phyloP scores from a whole-genome alignment of 2,888 invertebrate species.

The Aleiodes testaceus region DNA sequence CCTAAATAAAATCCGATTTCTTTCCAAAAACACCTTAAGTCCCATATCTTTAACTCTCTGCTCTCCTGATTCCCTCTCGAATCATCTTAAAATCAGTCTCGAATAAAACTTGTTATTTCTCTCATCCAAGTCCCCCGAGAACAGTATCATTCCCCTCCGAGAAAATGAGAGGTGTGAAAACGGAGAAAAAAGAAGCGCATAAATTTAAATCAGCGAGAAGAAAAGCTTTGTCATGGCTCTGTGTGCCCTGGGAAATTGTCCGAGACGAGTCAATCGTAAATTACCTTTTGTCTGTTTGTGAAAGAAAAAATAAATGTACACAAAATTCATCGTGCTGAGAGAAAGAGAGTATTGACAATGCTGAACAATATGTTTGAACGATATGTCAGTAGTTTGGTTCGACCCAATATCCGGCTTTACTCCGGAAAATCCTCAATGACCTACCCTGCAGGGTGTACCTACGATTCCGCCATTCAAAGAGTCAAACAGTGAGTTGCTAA shows the following conservation, averaged over 20 bases:
- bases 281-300: constrained; percentile 50
- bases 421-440: constrained; percentile 39
- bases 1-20: too few relatives aligned
- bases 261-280: constrained; percentile 56
- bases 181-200: constrained; percentile 13
- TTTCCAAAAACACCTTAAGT: too few relatives aligned
- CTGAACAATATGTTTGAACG: constrained; percentile 56
- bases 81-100: too few relatives aligned
- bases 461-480: constrained; percentile 3
- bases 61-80: too few relatives aligned
- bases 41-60: too few relatives aligned
- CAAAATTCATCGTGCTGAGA: background rate
- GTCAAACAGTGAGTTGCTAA: background rate
- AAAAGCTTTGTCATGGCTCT: background rate
- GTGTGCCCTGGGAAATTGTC: constrained; percentile 21
- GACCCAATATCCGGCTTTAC: constrained; percentile 60
- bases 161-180: background rate
- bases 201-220: constrained; percentile 4
- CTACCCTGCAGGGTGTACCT: constrained; percentile 1
- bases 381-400: constrained; percentile 56
- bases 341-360: constrained; percentile 44
- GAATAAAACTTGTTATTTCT: too few relatives aligned
- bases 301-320: background rate
- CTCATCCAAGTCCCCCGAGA: too few relatives aligned
- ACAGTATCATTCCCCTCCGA: too few relatives aligned